Evolutionary conservation across 1,140 invertebrate genomes (phyloP), one percentile per base, ranked within the genome.

Genomic region (Drosophila nannoptera): DNA sequence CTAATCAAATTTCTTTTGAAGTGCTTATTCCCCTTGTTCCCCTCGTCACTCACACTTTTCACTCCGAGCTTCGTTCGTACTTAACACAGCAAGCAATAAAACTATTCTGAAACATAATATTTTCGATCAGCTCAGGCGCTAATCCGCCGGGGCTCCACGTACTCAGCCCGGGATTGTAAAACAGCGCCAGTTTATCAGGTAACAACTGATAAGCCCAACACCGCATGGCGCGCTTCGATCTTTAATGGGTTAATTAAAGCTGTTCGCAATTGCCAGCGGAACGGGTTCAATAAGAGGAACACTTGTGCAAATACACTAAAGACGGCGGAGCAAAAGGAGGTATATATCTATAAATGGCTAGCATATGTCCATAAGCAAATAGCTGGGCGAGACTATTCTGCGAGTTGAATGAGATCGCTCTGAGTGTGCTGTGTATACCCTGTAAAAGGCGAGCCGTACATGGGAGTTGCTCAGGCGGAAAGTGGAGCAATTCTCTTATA

Each of bases 271-370:
- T 64, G 45, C 29, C 45, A 36, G 12, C 50, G 22, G 14, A 66
- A 38, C 14, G 55, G 29, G 29, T 12, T 36, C 7, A 67, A 56
- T 56, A 12, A 56, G 11, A n/a, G 6, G 45, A 46, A 14, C 68
- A 70, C 42, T 60, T 70, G 68, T 60, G 66, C 32, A 66, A 70
- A 66, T 66, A 70, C 48, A 33, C 9, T 65, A 43, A 45, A 56
- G 50, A 64, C 43, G 52, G 46, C 22, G 56, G 56, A 52, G 31
- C 52, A 38, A 46, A 22, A 40, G 58, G 56, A 52, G 31, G 46
- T 32, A 46, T 32, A 46, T 46, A 55, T 42, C 46, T 59, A 50
- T 65, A 40, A 38, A 53, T 46, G 14, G 32, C 29, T 8, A 59
- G 40, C 54, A 53, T 32, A 64, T 45, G 9, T 9, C 8, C 11